Evolutionary conservation across 2,113 vertebrate species (phyloP).

Genomic region (Physeter macrocephalus): DNA sequence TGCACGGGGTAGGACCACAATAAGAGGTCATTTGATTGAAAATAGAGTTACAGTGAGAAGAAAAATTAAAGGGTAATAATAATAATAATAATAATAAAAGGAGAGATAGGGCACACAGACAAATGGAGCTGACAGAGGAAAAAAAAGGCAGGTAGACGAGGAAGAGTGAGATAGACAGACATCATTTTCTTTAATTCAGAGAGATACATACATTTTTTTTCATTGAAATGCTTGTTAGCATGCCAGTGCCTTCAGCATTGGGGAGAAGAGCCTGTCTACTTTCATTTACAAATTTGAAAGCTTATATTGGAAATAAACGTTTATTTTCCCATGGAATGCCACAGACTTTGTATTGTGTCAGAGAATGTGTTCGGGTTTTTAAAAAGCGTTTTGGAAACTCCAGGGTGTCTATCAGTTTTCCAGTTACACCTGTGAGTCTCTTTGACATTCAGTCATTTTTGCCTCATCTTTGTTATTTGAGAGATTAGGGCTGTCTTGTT

Average conservation of each 20-base stretch:
- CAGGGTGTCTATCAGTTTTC: constrained; percentile 43
- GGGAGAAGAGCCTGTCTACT: neutral
- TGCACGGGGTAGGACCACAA: neutral
- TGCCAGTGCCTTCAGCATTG: neutral
- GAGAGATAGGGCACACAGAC: neutral
- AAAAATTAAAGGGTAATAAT: neutral
- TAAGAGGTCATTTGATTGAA: neutral
- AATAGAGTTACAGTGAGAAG: neutral
- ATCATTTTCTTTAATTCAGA: neutral
- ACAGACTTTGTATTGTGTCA: constrained; percentile 28
- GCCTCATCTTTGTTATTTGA: constrained; percentile 57
- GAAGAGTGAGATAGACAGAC: neutral
- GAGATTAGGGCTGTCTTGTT: constrained; percentile 35
- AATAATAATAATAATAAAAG: neutral
- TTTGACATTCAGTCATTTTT: constrained; percentile 52
- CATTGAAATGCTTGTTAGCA: neutral
- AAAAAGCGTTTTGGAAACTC: constrained; percentile 32
- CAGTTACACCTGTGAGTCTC: constrained; percentile 39
- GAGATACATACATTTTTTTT: neutral
- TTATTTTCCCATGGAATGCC: constrained; percentile 34
- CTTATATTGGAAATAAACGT: constrained; percentile 46
- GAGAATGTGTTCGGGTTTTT: constrained; percentile 30
- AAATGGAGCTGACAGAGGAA: neutral
- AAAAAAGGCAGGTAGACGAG: neutral
- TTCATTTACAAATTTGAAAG: constrained; percentile 47